Evolutionary conservation across 2,888 invertebrate genomes (phyloP).

Genomic region (Nudaria mundana): DNA sequence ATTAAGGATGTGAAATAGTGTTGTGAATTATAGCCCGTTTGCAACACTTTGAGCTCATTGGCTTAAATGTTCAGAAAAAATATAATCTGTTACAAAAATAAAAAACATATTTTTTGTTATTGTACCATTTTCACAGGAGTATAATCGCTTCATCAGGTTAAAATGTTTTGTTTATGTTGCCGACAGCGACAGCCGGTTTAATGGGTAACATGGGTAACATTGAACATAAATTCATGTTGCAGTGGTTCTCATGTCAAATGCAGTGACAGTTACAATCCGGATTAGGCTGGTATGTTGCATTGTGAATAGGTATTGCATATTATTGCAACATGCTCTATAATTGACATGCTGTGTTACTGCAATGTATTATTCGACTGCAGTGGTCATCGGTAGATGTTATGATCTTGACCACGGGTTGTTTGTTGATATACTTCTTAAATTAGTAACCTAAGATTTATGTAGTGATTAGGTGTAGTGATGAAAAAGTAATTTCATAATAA

Average conservation of each 20-base stretch:
- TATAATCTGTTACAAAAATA: slow-evolving; percentile 4
- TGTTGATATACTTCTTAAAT: no score
- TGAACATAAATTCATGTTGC: slow-evolving; percentile 12
- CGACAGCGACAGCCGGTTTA: slow-evolving; percentile 16
- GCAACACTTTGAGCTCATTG: slow-evolving; percentile 23
- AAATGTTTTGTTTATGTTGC: slow-evolving; percentile 12
- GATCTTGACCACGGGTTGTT: no score
- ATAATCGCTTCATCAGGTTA: slow-evolving; percentile 1
- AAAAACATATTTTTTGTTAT: neutral
- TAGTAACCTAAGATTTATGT: no score
- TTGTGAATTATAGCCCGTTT: slow-evolving; percentile 26
- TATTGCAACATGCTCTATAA: neutral
- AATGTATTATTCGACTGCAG: no score
- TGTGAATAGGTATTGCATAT: neutral
- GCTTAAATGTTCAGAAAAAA: slow-evolving; percentile 12
- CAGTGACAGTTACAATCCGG: slow-evolving; percentile 11
- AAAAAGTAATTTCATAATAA: no score
- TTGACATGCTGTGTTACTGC: neutral
- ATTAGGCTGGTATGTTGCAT: slow-evolving; percentile 5
- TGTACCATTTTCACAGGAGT: neutral
- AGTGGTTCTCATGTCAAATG: slow-evolving; percentile 16
- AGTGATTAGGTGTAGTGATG: no score
- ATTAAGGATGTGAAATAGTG: slow-evolving; percentile 27
- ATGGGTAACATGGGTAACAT: no score
- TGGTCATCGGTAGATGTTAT: no score